Conservation (phyloP, 2,888 invertebrate species). For the Euspilapteryx auroguttella region DNA sequence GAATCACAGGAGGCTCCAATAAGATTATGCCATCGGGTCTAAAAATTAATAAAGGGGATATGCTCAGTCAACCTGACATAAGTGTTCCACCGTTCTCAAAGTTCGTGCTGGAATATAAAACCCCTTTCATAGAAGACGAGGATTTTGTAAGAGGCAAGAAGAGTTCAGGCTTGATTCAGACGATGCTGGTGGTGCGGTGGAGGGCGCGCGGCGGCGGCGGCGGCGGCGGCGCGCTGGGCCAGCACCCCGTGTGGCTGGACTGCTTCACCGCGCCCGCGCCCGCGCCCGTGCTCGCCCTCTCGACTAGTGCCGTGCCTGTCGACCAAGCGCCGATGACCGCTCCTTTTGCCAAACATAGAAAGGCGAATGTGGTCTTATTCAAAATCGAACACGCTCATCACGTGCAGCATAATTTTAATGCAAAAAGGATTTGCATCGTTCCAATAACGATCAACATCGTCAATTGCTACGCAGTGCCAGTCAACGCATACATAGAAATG, state of each 20-base stretch:
- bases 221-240: slow-evolving; percentile 64
- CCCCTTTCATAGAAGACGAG: slow-evolving; percentile 20
- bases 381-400: slow-evolving; percentile 60
- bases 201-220: slow-evolving; percentile 58
- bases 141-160: slow-evolving; percentile 14
- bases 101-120: slow-evolving; percentile 26
- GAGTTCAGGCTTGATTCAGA: slow-evolving; percentile 30
- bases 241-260: slow-evolving; percentile 68
- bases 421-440: slow-evolving; percentile 64
- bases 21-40: slow-evolving; percentile 28
- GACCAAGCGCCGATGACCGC: slow-evolving; percentile 19
- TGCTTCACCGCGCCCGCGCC: slow-evolving; percentile 58
- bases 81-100: slow-evolving; percentile 26
- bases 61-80: slow-evolving; percentile 18
- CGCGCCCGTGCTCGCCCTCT: slow-evolving; percentile 28
- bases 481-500: slow-evolving; percentile 65
- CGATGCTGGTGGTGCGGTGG: slow-evolving; percentile 56
- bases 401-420: slow-evolving; percentile 65
- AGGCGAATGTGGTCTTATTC: slow-evolving; percentile 58
- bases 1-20: slow-evolving; percentile 18
- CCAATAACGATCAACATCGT: slow-evolving; percentile 69
- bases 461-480: slow-evolving; percentile 63
- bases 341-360: slow-evolving; percentile 20
- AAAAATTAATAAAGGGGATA: slow-evolving; percentile 22
- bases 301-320: slow-evolving; percentile 33